phyloP scores from a whole-genome alignment of 2,113 vertebrate species.

The Mixornis gularis region DNA sequence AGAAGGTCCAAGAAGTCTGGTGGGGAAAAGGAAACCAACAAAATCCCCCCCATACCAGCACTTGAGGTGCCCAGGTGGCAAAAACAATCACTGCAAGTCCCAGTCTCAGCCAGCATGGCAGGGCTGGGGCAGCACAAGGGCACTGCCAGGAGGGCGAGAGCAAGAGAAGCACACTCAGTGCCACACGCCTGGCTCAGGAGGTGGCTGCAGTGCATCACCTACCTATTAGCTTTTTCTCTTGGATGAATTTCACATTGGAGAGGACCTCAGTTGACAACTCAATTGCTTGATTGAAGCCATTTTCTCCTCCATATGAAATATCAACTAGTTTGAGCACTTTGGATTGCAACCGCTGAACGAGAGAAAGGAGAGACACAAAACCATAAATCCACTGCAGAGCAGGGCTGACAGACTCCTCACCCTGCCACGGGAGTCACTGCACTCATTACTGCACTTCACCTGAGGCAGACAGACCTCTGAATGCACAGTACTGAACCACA shows the following conservation, averaged over 20 bases:
- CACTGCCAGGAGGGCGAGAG: neutral
- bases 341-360: conserved; percentile 88
- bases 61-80: neutral
- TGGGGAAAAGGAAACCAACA: neutral
- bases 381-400: neutral
- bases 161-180: neutral
- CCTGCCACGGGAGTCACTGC: neutral
- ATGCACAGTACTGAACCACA: neutral
- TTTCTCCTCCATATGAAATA: conserved; percentile 98
- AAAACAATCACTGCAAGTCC: neutral
- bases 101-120: fast-evolving
- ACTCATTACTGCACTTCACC: neutral
- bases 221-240: conserved; percentile 99
- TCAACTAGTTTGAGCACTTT: conserved; percentile 99
- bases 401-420: neutral
- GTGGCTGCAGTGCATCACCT: neutral
- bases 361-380: neutral
- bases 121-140: neutral
- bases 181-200: neutral
- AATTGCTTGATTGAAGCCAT: conserved; percentile 99
- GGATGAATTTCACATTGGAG: conserved; percentile 99
- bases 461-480: neutral
- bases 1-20: neutral
- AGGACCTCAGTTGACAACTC: conserved; percentile 97
- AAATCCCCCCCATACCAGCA: neutral